Evolutionary conservation across 2,888 invertebrate species (phyloP), one percentile per base, ranked within the genome.

Genomic region (Globia sparganii): DNA sequence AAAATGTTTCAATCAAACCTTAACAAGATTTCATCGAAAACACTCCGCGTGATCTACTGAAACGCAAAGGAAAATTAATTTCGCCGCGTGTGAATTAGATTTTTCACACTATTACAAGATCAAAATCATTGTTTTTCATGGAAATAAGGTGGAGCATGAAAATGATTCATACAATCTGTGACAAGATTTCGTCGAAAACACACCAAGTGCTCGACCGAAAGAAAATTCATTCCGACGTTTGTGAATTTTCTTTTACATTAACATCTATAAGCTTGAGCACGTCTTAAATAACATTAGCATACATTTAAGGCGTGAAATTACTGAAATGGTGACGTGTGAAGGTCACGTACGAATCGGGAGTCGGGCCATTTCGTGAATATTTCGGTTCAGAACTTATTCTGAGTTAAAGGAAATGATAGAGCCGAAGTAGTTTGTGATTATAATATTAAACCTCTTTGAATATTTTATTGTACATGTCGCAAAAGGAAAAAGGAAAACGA

Each of bases 241-340:
- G 49, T 49, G 73, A 75, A 53, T 70, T 73, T 77, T 77, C 56
- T 31, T 72, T 67, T 37, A 40, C 74, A 75, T 75, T 73, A 72
- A 70, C 72, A 78, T 77, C 62, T 66, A 67, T 59, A 62, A 72
- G 67, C 65, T 59, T 72, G 46, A 70, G 58, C 79, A 83, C 67
- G 58, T 71, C 21, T 59, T 64, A 43, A 66, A 53, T 6, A 61
- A 68, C 34, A 81, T 77, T 65, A 58, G 34, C 68, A 65, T 85
- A 73, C 61, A 58, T 75, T 75, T 65, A 68, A 58, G 34, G 25
- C 21, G 13, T 70, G n/a, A 73, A 78, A 70, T 72, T 62, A 70
- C 59, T 62, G 21, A 49, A 76, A 68, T 59, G 65, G 72, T 13
- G 43, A 75, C 43, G 59, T 68, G 61, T 73, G 58, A 34, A 75